Base-by-base conservation (phyloP, 2,797 vertebrate genomes). In the Myotis planiceps region DNA sequence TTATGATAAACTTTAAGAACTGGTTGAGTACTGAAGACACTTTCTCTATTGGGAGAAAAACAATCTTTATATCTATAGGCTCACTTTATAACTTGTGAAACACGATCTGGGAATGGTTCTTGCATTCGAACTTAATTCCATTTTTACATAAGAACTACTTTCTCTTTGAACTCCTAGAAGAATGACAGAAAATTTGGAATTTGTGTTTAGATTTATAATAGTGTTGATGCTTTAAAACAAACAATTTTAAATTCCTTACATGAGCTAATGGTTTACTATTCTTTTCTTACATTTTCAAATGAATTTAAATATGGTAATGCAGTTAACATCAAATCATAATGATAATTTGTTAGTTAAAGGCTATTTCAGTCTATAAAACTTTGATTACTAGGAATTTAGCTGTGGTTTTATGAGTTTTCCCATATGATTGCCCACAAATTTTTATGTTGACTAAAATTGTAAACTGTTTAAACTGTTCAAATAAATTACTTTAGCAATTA, bases 301-400 rank as follows among this genome's bases (percentile, higher is more conserved):
- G 99, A 99, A 99, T 99, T 99, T 99, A 99, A 98, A 98, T 98
- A 98, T 99, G 99, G 99, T 99, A 99, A 99, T 99, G 99, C 99
- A 98, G 99, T 99, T 99, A 99, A 99, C 99, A 99, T 99, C 99
- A 99, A 99, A 99, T 99, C 98, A 99, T 99, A 99, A 99, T 99
- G 99, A 99, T 99, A 99, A 99, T 99, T 99, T 99, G 99, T 99
- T 99, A 99, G 99, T 99, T 99, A 99, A 99, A 99, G 99, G 99
- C 99, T 99, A 99, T 99, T 99, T 99, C 99, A 98, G 98, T 99
- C 99, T 99, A 99, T 99, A 99, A 99, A 99, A 99, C 99, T 99
- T 99, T 99, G 99, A 99, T 99, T 99, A 99, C 99, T 99, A 99
- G 99, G 98, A 99, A 99, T 99, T 99, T 99, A 99, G 99, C 99